Conservation (phyloP, 2,113 vertebrate species). For the Origma solitaria region DNA sequence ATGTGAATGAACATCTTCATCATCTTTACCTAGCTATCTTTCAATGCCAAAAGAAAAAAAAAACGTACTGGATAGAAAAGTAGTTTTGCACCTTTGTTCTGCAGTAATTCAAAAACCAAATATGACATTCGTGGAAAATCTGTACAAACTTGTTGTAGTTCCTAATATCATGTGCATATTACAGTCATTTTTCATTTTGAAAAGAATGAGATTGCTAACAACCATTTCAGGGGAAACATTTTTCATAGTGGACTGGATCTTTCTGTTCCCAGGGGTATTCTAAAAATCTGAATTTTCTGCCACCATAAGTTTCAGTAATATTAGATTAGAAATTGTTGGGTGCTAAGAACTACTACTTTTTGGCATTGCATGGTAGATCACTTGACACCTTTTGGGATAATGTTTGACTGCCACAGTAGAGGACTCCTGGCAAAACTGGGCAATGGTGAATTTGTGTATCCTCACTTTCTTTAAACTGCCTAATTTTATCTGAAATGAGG, state of each 20-base stretch:
- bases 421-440: neutral
- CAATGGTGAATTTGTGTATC: neutral
- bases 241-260: neutral
- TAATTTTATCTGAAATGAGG: neutral
- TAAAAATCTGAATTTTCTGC: neutral
- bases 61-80: neutral
- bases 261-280: neutral
- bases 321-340: neutral
- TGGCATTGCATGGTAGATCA: neutral
- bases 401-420: neutral
- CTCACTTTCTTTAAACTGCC: neutral
- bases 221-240: neutral
- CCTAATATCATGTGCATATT: neutral
- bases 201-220: conserved; percentile 10
- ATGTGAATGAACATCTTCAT: conserved; percentile 44
- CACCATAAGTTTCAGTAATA: neutral
- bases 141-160: neutral
- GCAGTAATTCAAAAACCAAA: neutral
- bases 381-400: neutral
- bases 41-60: neutral
- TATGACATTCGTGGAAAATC: neutral
- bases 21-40: conserved; percentile 17
- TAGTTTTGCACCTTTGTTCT: neutral
- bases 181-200: conserved; percentile 40
- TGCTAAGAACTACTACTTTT: neutral